Evolutionary conservation across 2,113 vertebrate species (phyloP).

Genomic region (Oncorhynchus gorbuscha): DNA sequence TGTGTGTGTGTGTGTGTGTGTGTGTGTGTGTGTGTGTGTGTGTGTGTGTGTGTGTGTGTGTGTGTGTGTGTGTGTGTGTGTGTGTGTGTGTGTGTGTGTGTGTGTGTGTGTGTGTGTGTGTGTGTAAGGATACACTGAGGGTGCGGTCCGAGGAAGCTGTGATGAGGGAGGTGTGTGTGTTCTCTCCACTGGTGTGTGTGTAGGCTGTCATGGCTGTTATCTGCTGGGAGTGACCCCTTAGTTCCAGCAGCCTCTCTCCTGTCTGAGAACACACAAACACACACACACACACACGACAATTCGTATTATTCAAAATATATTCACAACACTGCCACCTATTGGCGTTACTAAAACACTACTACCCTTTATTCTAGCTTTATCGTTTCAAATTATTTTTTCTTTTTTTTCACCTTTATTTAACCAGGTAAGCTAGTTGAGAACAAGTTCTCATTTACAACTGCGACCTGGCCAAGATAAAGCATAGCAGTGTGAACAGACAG

Average conservation of each 20-base stretch:
- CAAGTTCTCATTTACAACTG: too few species aligned
- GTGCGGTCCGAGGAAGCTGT: conserved; percentile 87
- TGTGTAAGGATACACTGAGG: conserved; percentile 50
- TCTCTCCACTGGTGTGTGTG: conserved; percentile 57
- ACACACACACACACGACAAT: not conserved
- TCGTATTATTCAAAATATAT: not conserved
- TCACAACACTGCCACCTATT: conserved; percentile 11
- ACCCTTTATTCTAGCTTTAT: not conserved
- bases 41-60: not conserved
- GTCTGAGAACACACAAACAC: conserved; percentile 71
- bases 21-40: too few species aligned
- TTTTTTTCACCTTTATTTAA: too few species aligned
- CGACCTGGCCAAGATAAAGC: too few species aligned
- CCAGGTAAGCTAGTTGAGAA: too few species aligned
- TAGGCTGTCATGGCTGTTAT: conserved; percentile 87
- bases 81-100: too few species aligned
- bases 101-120: too few species aligned
- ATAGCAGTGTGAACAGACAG: too few species aligned
- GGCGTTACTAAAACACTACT: not conserved
- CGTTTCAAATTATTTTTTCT: too few species aligned
- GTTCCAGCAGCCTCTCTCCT: conserved; percentile 86
- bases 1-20: not conserved
- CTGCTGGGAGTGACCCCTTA: conserved; percentile 89
- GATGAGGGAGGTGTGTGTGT: conserved; percentile 76
- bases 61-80: not conserved